Base-by-base conservation (phyloP, 2,888 invertebrate genomes). In the Lasioglossum zephyrum region DNA sequence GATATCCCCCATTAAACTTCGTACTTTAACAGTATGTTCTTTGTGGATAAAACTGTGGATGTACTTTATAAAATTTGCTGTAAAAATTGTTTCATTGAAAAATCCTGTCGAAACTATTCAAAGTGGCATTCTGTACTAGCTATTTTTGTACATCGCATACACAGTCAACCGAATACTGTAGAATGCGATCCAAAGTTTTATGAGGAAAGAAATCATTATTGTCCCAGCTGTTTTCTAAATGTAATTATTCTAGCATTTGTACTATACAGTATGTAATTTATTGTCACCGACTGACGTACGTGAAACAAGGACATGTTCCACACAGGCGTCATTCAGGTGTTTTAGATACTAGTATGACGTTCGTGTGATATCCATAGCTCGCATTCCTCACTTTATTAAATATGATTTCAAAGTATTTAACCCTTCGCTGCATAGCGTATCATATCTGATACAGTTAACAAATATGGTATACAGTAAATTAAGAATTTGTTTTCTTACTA, bases 1-100 rank as follows among this genome's bases (percentile, higher is more conserved):
- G 70, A 41, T 70, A 41, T 70, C 39, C 70, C 41, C 22, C 70
- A 41, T 39, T 39, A 70, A 70, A 39, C 39, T 70, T 70, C 41
- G 11, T 41, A 41, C 70, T 11, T 41, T 70, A n/a, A 70, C 70
- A n/a, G n/a, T 70, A 5, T 70, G 39, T 70, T 70, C 41, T 63
- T 47, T n/a, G 22, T 22, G 70, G 39, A 39, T 39, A 70, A 41
- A 70, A 70, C 39, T 41, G n/a, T 6, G 13, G 13, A 39, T 22
- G 66, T 66, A 4, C 66, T 36, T 1, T 69, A 22, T 69, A 22
- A 22, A 69, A 36, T 69, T 69, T 69, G 18, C 9, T 22, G 41
- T 1, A 1, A n/a, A 41, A 70, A 70, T 22, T 4, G 39, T 5
- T 41, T 41, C 5, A n/a, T 11, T 70, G 41, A 13, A n/a, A 70